These are phyloP conservation scores for Drosophila buzzatii DNA, from an alignment of 2,888 invertebrate genomes.

Conservation along the genomic window DNA sequence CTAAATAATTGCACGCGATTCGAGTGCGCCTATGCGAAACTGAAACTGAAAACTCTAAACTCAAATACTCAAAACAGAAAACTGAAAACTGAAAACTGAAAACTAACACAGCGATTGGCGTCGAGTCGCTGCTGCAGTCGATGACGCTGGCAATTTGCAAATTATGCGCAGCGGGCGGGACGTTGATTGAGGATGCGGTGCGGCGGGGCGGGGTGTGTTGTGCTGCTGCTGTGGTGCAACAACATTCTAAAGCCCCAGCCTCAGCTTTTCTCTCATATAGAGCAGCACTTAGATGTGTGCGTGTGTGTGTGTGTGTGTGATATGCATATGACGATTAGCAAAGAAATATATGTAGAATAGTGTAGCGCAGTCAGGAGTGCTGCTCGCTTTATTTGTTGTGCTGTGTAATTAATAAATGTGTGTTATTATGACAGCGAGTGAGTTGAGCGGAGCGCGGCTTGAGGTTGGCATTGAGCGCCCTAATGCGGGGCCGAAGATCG, in stretches of 20 bases:
- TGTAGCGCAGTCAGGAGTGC: constrained; percentile 27
- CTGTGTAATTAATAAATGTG: constrained; percentile 77
- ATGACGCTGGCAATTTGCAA: constrained; percentile 73
- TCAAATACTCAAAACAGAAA: constrained; percentile 12
- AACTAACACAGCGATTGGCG: constrained; percentile 35
- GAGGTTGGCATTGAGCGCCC: constrained; percentile 72
- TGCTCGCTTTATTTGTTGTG: constrained; percentile 33
- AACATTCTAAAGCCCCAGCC: constrained; percentile 71
- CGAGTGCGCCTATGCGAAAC: constrained; percentile 66
- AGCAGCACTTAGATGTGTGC: constrained; percentile 9
- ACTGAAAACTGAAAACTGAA: constrained; percentile 3
- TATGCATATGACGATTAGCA: constrained; percentile 56
- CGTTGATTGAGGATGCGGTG: constrained; percentile 47
- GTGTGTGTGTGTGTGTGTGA: constrained; percentile 18
- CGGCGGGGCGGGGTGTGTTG: constrained; percentile 19
- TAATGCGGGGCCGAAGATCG: constrained; percentile 66
- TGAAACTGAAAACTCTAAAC: constrained; percentile 32
- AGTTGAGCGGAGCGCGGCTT: constrained; percentile 13
- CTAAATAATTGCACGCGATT: constrained; percentile 82
- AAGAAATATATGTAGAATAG: constrained; percentile 32
- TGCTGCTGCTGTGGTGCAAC: constrained; percentile 60
- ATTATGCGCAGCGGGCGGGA: constrained; percentile 68
- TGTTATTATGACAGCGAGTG: constrained; percentile 67
- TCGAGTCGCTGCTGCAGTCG: constrained; percentile 36
- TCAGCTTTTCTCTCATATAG: constrained; percentile 59